Conservation (phyloP, 2,888 invertebrate species). For the Frankliniella fusca region DNA sequence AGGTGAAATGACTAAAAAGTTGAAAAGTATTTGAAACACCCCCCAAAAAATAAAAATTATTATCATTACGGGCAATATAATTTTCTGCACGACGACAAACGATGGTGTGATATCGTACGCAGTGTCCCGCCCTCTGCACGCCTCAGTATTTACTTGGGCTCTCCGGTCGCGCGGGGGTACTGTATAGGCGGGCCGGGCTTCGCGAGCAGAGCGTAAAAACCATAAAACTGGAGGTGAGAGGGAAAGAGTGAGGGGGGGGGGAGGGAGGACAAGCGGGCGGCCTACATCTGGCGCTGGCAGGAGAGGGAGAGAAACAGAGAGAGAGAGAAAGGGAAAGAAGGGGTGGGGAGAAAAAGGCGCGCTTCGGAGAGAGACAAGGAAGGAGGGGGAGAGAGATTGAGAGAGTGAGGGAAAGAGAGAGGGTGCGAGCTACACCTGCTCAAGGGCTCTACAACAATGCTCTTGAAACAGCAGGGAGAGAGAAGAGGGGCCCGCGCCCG, state of each 20-base stretch:
- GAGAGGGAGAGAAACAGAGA: not conserved
- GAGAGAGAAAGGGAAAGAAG: too few species aligned
- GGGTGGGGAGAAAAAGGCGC: too few species aligned
- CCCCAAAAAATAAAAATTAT: too few species aligned
- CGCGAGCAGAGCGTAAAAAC: not conserved
- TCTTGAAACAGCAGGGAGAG: constrained; percentile 3
- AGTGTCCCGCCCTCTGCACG: not conserved
- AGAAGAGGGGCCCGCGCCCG: not conserved
- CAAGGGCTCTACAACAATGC: constrained; percentile 24
- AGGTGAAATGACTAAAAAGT: too few species aligned
- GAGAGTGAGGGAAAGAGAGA: not conserved
- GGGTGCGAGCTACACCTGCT: constrained; percentile 23
- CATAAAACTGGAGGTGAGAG: not conserved
- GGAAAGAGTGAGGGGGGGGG: not conserved
- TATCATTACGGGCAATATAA: too few species aligned
- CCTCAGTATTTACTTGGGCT: not conserved
- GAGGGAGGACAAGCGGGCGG: not conserved
- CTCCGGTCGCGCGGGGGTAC: not conserved
- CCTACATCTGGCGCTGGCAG: constrained; percentile 1
- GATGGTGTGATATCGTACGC: not conserved
- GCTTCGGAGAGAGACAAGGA: not conserved
- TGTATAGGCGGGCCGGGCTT: not conserved
- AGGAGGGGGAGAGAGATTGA: not conserved
- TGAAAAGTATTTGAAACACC: too few species aligned
- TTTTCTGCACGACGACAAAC: too few species aligned